Evolutionary conservation across 2,888 invertebrate species (phyloP).

Genomic region (Epiblema foenella): DNA sequence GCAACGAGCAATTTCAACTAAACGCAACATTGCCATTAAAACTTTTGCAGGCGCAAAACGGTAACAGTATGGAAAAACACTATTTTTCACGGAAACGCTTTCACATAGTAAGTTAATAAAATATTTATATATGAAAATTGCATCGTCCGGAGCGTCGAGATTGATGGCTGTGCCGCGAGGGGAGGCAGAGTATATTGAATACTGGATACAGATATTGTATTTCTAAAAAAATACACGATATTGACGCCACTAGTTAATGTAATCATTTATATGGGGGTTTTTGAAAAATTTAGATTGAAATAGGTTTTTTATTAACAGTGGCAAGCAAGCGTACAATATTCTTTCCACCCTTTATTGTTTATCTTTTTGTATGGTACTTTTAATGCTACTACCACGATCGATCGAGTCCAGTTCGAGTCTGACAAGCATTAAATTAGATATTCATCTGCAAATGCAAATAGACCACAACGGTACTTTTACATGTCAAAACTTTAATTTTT

Average conservation of each 20-base stretch:
- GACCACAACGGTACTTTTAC: too few relatives aligned
- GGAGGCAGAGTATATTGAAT: slow-evolving; percentile 36
- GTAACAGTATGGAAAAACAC: slow-evolving; percentile 29
- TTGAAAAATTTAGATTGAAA: background rate
- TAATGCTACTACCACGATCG: too few relatives aligned
- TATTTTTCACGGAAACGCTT: slow-evolving; percentile 24
- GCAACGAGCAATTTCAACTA: slow-evolving; percentile 22
- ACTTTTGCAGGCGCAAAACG: slow-evolving; percentile 28
- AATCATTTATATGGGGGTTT: background rate
- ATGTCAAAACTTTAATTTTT: too few relatives aligned
- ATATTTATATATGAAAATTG: slow-evolving; percentile 55
- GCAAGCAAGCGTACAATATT: too few relatives aligned
- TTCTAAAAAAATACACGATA: slow-evolving; percentile 19
- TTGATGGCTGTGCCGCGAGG: slow-evolving; percentile 27
- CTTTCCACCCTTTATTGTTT: too few relatives aligned
- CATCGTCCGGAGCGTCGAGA: slow-evolving; percentile 45
- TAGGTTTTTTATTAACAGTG: background rate
- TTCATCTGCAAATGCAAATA: too few relatives aligned
- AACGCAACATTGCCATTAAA: slow-evolving; percentile 25
- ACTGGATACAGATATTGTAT: slow-evolving; percentile 30
- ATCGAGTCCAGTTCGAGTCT: too few relatives aligned
- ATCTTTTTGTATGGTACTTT: too few relatives aligned
- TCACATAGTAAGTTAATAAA: slow-evolving; percentile 46
- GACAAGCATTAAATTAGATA: too few relatives aligned
- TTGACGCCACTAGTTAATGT: background rate